phyloP scores from a whole-genome alignment of 2,113 vertebrate species.

The Passer domesticus region DNA sequence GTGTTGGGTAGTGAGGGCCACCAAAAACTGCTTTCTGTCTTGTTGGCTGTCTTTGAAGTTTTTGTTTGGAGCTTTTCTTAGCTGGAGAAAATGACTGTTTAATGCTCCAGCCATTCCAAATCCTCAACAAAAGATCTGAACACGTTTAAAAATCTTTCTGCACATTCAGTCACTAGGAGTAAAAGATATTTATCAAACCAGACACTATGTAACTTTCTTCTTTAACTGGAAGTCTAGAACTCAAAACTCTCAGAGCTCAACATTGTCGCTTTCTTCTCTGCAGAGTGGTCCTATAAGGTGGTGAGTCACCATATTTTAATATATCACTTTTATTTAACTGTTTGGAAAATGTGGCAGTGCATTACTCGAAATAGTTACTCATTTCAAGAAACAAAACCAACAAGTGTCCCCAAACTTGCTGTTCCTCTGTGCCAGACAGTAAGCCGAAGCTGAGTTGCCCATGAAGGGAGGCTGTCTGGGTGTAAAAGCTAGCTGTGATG shows the following conservation, averaged over 20 bases:
- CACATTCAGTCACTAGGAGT: neutral
- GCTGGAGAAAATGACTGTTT: neutral
- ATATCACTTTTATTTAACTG: neutral
- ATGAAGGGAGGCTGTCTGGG: rapidly evolving
- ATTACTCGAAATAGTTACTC: neutral
- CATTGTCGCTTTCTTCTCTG: neutral
- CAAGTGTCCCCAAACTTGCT: neutral
- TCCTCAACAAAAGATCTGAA: neutral
- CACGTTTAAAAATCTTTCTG: neutral
- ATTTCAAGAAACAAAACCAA: neutral
- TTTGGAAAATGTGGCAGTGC: neutral
- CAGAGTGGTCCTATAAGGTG: neutral
- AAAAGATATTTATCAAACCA: neutral
- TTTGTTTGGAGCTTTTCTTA: neutral
- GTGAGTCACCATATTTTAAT: neutral
- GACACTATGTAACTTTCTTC: neutral
- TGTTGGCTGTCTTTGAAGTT: neutral
- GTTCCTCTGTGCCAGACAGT: neutral
- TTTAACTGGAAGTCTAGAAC: neutral
- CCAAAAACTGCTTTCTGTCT: neutral
- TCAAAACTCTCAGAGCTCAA: neutral
- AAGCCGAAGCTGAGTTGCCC: neutral
- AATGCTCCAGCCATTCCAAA: neutral
- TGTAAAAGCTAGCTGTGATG: neutral
- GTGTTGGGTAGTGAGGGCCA: neutral